Percentiles rank a stretch among this genome's conserved stretches.
Evolutionary conservation across 2,113 vertebrate species (phyloP).

Genomic region (Pipa parva): DNA sequence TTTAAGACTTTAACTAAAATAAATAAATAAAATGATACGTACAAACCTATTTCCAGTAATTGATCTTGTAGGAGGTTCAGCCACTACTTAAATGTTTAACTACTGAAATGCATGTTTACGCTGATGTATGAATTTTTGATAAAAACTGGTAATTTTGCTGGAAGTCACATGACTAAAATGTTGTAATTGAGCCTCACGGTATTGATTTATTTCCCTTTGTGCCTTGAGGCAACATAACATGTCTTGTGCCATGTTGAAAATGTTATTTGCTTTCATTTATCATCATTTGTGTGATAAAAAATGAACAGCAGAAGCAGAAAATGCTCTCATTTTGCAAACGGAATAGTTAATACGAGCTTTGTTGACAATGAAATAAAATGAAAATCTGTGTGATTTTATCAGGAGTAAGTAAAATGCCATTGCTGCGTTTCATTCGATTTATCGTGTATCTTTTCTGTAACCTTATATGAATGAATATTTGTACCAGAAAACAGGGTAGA

Average conservation of each 20-base stretch:
- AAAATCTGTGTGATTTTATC: conserved; percentile 1
- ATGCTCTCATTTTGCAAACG: conserved; percentile 56
- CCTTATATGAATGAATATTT: too few species aligned
- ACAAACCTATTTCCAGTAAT: conserved; percentile 21
- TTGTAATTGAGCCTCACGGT: conserved; percentile 69
- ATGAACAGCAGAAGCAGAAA: conserved; percentile 46
- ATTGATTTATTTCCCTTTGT: conserved; percentile 64
- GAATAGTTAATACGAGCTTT: conserved; percentile 5
- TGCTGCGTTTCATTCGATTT: too few species aligned
- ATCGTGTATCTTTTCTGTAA: too few species aligned
- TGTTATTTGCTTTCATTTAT: conserved; percentile 57
- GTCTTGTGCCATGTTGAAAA: conserved; percentile 66
- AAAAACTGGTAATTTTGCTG: conserved; percentile 51
- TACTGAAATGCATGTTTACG: conserved; percentile 43
- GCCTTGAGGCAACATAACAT: conserved; percentile 57
- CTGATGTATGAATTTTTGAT: conserved; percentile 41
- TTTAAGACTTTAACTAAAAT: too few species aligned
- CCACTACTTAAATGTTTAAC: conserved; percentile 33
- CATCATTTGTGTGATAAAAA: conserved; percentile 53
- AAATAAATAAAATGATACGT: conserved; percentile 2
- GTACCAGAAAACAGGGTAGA: too few species aligned
- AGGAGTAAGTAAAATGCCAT: conserved; percentile 14
- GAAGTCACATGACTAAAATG: conserved; percentile 70
- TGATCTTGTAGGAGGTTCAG: conserved; percentile 14
- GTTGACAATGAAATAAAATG: conserved; percentile 1